Conservation (phyloP, 2,888 invertebrate species). For the Salticus scenicus region DNA sequence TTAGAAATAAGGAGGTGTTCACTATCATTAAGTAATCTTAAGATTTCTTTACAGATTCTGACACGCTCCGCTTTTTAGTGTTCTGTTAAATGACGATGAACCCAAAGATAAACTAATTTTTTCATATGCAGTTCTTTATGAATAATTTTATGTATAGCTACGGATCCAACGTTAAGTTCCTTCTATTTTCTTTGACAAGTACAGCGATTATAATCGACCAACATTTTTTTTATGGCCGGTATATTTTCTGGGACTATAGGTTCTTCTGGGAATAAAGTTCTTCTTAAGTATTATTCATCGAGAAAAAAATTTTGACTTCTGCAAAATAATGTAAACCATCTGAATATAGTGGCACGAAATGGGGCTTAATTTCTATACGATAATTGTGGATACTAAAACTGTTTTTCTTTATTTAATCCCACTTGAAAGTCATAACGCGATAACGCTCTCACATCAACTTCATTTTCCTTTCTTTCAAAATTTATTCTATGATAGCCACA, state of each 20-base stretch:
- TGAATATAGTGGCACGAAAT: not conserved
- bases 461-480: conserved; percentile 6
- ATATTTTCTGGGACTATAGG: not conserved
- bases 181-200: conserved; percentile 2
- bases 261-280: not conserved
- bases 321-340: not conserved
- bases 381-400: not conserved
- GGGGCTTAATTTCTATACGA: not conserved
- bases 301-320: not conserved
- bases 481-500: not conserved
- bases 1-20: conserved; percentile 5
- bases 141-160: conserved; percentile 5
- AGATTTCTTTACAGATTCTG: conserved; percentile 14
- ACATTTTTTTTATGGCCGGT: not conserved
- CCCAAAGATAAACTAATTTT: conserved; percentile 25
- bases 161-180: conserved; percentile 4
- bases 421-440: not conserved
- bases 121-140: conserved; percentile 24
- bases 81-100: conserved; percentile 15
- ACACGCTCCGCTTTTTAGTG: conserved; percentile 30
- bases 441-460: not conserved
- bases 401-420: not conserved
- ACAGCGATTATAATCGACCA: not conserved
- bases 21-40: conserved; percentile 20
- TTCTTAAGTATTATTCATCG: not conserved